Percentiles rank a stretch among this genome's conserved stretches.
Conservation (phyloP, 2,113 vertebrate species). For the Phodopus roborovskii region DNA sequence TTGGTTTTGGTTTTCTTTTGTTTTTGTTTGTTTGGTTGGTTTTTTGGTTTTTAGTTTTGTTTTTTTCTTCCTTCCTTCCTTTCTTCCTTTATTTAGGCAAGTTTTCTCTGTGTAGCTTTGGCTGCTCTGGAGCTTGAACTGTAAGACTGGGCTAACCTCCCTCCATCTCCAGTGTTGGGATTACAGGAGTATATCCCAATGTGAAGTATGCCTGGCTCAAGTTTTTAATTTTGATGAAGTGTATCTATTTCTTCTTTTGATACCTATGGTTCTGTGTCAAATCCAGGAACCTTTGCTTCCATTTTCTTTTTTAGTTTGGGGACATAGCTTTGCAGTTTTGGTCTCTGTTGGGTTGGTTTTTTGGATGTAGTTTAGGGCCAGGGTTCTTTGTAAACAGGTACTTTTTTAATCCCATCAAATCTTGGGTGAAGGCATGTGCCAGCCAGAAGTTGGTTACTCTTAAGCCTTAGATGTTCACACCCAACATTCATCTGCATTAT, state of each 20-base stretch:
- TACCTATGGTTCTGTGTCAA: background rate
- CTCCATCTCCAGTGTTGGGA: background rate
- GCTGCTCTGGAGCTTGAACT: background rate
- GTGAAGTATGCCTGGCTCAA: background rate
- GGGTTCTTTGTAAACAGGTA: background rate
- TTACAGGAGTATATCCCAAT: background rate
- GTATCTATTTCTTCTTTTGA: background rate
- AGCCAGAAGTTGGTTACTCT: background rate
- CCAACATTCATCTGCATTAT: background rate
- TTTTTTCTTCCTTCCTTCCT: too few species aligned
- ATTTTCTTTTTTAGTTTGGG: slow-evolving; percentile 37
- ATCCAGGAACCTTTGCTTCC: background rate
- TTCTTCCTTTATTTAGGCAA: background rate
- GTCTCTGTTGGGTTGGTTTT: background rate
- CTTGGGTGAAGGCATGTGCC: background rate
- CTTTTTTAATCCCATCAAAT: background rate
- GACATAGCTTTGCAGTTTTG: background rate
- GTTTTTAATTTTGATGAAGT: slow-evolving; percentile 3
- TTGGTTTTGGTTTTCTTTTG: background rate
- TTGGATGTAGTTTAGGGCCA: background rate
- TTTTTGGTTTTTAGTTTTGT: too few species aligned
- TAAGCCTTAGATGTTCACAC: background rate
- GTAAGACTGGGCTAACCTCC: background rate
- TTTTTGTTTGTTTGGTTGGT: too few species aligned
- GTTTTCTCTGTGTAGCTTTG: background rate